phyloP scores from a whole-genome alignment of 1,140 invertebrate genomes.

The Oncopodura yosiiana region DNA sequence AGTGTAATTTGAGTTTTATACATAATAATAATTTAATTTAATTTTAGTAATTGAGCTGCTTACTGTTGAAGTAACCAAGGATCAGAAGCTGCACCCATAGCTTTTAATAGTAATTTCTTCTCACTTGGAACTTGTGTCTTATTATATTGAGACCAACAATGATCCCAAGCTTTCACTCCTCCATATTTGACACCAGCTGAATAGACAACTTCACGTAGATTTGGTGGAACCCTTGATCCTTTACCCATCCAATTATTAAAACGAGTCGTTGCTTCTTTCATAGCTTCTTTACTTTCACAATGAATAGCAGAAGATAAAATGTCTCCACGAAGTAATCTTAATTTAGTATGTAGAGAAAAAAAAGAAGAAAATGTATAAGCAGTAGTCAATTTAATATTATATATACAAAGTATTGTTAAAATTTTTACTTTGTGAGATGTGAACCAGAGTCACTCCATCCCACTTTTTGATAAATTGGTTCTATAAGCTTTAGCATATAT shows the following conservation, averaged over 20 bases:
- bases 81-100: conserved; percentile 58
- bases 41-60: conserved; percentile 25
- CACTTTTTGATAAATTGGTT: conserved; percentile 50
- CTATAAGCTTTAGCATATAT: conserved; percentile 51
- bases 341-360: too few species aligned
- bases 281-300: conserved; percentile 51
- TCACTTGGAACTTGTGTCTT: conserved; percentile 57
- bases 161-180: conserved; percentile 59
- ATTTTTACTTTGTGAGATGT: conserved; percentile 57
- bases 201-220: conserved; percentile 64
- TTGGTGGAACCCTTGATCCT: conserved; percentile 50
- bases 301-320: conserved; percentile 52
- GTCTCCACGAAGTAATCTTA: conserved; percentile 49
- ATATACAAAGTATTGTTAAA: too few species aligned
- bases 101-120: conserved; percentile 54
- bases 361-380: too few species aligned
- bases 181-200: conserved; percentile 61
- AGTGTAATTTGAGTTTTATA: not conserved
- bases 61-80: conserved; percentile 60
- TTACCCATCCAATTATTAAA: conserved; percentile 58
- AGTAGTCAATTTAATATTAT: too few species aligned
- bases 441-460: conserved; percentile 57
- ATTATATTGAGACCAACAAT: conserved; percentile 61
- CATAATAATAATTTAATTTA: not conserved
- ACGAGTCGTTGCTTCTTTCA: conserved; percentile 50